These are phyloP conservation scores for Timema cristinae DNA, from an alignment of 2,888 invertebrate species.

Conservation along the genomic window DNA sequence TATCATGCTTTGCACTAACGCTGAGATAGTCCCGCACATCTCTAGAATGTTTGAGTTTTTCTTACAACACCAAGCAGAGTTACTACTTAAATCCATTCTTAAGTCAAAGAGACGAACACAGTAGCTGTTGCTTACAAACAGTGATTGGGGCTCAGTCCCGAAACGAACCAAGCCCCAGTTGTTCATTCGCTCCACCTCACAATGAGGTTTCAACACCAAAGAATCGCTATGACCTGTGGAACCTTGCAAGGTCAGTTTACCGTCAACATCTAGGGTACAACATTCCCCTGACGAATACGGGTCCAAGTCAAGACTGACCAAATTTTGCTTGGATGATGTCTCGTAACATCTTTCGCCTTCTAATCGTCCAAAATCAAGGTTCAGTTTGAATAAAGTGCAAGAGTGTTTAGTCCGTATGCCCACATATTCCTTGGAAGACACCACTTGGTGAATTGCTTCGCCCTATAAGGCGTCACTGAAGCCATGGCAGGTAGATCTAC, in stretches of 20 bases:
- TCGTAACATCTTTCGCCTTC: neutral
- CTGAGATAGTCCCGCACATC: neutral
- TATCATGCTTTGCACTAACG: neutral
- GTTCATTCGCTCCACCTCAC: too few species aligned
- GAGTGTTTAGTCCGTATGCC: too few species aligned
- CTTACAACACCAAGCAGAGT: neutral
- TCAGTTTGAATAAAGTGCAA: too few species aligned
- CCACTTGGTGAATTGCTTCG: constrained; percentile 2
- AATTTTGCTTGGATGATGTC: neutral
- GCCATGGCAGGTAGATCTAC: neutral
- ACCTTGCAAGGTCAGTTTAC: too few species aligned
- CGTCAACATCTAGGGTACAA: too few species aligned
- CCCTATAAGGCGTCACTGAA: neutral
- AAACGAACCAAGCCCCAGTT: too few species aligned
- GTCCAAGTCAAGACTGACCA: neutral
- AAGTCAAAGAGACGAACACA: neutral
- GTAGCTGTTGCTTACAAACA: neutral
- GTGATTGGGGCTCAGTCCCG: too few species aligned
- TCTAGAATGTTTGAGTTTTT: neutral
- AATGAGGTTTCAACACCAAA: too few species aligned
- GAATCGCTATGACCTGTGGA: too few species aligned
- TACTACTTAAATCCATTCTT: neutral
- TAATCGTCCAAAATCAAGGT: too few species aligned
- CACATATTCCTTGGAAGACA: neutral
- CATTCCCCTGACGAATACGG: too few species aligned